Base-by-base conservation (phyloP, 2,797 vertebrate genomes). In the Lacerta viridis region DNA sequence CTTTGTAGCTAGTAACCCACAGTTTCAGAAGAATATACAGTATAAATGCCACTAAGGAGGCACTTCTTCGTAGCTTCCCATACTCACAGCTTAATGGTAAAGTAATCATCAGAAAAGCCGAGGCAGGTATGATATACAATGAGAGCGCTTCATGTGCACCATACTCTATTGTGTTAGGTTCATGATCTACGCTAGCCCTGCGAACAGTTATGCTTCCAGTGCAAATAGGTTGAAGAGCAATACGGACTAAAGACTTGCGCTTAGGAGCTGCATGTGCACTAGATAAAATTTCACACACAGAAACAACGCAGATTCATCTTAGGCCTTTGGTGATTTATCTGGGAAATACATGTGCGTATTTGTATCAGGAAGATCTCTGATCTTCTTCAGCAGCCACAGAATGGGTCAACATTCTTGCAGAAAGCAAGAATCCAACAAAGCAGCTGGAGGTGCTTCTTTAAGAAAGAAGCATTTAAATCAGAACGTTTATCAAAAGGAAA, bases 401-500 rank as follows among this genome's bases (percentile, higher is more conserved):
- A 15, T 15, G 64, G 79, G 87, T 71, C 46, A 85, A 25, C 4
- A 1, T 41, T 64, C 80, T 33, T n/a, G 18, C 85, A 82, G 84
- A 76, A 81, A 85, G 33, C 7, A 64, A 33, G 33, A 33, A 33
- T 33, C 33, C 33, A 33, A 59, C 82, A 91, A 55, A 86, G 86
- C 86, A 84, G 39, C 61, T 74, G 69, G 39, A 68, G 81, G 85
- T 87, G 17, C 80, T 79, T 82, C 80, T 43, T 83, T 11, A 83
- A 92, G 77, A 71, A 33, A 86, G 71, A 95, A 93, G 89, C 94
- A 94, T 93, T 79, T 41, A 71, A 90, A 88, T 36, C 75, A 7
- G 81, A 61, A 83, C 3, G 72, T 25, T 23, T 36, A 83, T 11
- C 39, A 41, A 80, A 69, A 71, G 72, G 46, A 90, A 88, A 76